Evolutionary conservation across 2,888 invertebrate genomes (phyloP), one percentile per base, ranked within the genome.

Genomic region (Arrhopalites spinosus): DNA sequence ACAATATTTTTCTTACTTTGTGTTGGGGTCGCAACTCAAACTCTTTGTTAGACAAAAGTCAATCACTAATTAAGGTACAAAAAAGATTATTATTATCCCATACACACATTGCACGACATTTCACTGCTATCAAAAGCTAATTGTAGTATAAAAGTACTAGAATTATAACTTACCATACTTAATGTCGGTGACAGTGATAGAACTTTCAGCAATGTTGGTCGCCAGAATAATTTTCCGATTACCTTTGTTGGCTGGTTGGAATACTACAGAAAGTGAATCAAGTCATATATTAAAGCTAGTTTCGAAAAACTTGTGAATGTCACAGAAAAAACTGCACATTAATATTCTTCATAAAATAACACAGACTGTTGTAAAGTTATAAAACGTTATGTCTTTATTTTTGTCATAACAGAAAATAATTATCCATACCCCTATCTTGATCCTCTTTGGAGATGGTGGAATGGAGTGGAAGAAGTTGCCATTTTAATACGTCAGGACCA

Each of bases 41-140:
- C 90, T 89, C 87, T 96, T 97, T 77, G 94, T 94, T 77, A 97
- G 87, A 86, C 97, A 98, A 86, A 94, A 97, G 86, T 98, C 98
- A 83, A 98, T 92, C 67, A 98, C 96, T 92, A 85, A 64, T 86
- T 11, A 69, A 8, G 11, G 50, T 20, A 85, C 75, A 83, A 76
- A 63, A 69, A 47, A 36, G 25, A 50, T 53, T 59, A 29, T 15
- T 53, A 8, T 50, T 8, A 27, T 66, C 45, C 11, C 36, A n/a
- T n/a, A n/a, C n/a, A n/a, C n/a, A n/a, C n/a, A n/a, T n/a, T n/a
- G n/a, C n/a, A n/a, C n/a, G n/a, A n/a, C n/a, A n/a, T n/a, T n/a
- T n/a, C n/a, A n/a, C n/a, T n/a, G n/a, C n/a, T n/a, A n/a, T n/a
- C n/a, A n/a, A n/a, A n/a, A n/a, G n/a, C n/a, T n/a, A n/a, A n/a